Evolutionary conservation across 2,888 invertebrate genomes (phyloP).

Genomic region (Aleiodes alternator): DNA sequence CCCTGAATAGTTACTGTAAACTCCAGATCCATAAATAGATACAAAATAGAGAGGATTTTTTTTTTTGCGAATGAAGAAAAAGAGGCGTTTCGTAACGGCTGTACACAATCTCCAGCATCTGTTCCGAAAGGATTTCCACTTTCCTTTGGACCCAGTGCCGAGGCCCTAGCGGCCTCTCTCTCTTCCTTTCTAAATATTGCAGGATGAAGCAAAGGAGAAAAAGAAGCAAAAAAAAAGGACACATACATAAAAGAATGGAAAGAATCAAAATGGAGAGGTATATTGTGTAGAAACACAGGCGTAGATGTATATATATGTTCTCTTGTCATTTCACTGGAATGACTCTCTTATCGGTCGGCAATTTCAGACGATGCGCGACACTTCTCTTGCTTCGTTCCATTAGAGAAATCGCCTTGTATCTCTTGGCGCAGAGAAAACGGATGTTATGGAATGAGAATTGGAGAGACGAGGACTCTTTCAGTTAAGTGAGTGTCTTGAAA

Average conservation of each 20-base stretch:
- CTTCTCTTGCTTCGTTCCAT: slow-evolving; percentile 43
- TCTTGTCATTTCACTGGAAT: slow-evolving; percentile 48
- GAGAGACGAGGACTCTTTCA: slow-evolving; percentile 13
- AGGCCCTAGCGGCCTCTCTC: background rate
- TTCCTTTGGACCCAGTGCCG: slow-evolving; percentile 18
- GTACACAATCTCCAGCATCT: slow-evolving; percentile 53
- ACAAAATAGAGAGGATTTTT: slow-evolving; percentile 14
- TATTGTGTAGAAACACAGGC: slow-evolving; percentile 3
- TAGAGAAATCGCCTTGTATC: slow-evolving; percentile 51
- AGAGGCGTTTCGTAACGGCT: slow-evolving; percentile 48
- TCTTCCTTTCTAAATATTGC: slow-evolving; percentile 44
- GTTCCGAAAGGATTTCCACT: slow-evolving; percentile 46
- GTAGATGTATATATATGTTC: slow-evolving; percentile 24
- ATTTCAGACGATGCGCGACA: slow-evolving; percentile 49
- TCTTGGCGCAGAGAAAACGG: slow-evolving; percentile 28
- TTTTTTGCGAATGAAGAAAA: slow-evolving; percentile 9
- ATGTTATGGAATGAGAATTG: slow-evolving; percentile 14
- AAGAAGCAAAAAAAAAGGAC: slow-evolving; percentile 10
- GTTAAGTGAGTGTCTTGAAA: slow-evolving; percentile 41
- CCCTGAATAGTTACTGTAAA: too few relatives aligned
- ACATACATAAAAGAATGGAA: background rate
- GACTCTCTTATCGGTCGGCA: slow-evolving; percentile 54
- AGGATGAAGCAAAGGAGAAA: slow-evolving; percentile 34
- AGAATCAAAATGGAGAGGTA: background rate
- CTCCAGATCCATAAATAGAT: slow-evolving; percentile 32